Conservation (phyloP, 2,797 vertebrate species). For the Neopelma chrysocephalum region DNA sequence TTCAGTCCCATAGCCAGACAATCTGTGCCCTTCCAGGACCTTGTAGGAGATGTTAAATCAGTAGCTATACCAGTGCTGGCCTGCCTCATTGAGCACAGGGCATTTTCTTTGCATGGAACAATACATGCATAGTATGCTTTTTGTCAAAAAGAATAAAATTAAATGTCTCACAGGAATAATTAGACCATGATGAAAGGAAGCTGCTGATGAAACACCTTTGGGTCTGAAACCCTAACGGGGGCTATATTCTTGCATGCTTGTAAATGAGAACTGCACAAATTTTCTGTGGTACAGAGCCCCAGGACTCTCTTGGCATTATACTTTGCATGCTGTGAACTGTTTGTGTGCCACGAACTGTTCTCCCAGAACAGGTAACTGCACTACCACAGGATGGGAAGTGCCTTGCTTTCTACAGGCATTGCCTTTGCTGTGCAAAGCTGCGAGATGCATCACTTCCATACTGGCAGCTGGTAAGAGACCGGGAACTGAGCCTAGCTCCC, state of each 20-base stretch:
- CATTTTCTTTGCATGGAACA: background rate
- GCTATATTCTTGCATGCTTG: background rate
- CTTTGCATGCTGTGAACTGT: background rate
- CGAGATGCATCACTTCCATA: background rate
- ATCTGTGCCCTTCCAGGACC: background rate
- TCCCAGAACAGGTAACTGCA: background rate
- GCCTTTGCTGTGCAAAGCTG: background rate
- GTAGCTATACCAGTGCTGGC: background rate
- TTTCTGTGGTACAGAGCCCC: background rate
- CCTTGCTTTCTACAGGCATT: background rate
- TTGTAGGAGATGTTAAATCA: background rate
- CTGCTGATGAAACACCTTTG: background rate
- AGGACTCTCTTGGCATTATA: background rate
- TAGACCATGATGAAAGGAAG: background rate
- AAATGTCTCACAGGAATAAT: background rate
- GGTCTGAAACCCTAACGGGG: background rate
- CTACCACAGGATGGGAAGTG: background rate
- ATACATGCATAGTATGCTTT: background rate
- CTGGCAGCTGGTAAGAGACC: background rate
- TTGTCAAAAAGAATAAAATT: background rate
- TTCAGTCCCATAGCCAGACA: background rate
- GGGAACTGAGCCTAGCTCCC: background rate
- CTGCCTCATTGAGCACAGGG: background rate
- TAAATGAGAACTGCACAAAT: background rate
- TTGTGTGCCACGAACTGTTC: background rate